Base-by-base conservation (phyloP, 2,888 invertebrate species). In the Netelia inedita region DNA sequence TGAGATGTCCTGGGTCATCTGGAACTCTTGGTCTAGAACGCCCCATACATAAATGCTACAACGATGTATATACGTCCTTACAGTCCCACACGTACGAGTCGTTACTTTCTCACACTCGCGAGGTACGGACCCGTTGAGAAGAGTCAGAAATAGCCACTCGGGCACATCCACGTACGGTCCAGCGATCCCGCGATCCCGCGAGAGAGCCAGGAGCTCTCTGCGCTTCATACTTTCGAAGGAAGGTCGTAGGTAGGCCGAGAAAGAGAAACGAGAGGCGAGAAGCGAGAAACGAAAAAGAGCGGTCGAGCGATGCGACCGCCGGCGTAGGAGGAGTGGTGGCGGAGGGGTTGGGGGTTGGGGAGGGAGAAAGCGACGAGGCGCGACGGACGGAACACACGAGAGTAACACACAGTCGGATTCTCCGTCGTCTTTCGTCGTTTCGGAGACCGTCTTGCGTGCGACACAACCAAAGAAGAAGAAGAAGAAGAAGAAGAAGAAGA, bases 231-330 rank as follows among this genome's bases (percentile, higher is more conserved):
- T 72, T 80, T 76, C 55, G 82, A 72, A 78, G 85, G 88, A 88
- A 87, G 85, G 86, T 86, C 87, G 86, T 83, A 83, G 87, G 85
- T 82, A 83, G 82, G 73, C 81, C 69, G 79, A 73, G 86, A 63
- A 28, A 53, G 69, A 73, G 53, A 65, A 55, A 65, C 28, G 59
- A 63, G 43, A 16, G 71, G 50, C 57, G 53, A 80, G 16, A 16
- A 41, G 19, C 14, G 59, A 28, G 71, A 41, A 16, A 23, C 69
- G 19, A 35, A 53, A 68, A 75, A 59, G 46, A 59, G 55, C 66
- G 78, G 46, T 65, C 66, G 66, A 50, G 65, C 53, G 16, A 23
- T 69, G 19, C 66, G 46, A n/a, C 41, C 16, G 63, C 78, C 57
- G 81, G 50, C 66, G 79, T 53, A 35, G n/a, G n/a, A n/a, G n/a